phyloP scores from a whole-genome alignment of 2,888 invertebrate species.

The Hedya salicella region DNA sequence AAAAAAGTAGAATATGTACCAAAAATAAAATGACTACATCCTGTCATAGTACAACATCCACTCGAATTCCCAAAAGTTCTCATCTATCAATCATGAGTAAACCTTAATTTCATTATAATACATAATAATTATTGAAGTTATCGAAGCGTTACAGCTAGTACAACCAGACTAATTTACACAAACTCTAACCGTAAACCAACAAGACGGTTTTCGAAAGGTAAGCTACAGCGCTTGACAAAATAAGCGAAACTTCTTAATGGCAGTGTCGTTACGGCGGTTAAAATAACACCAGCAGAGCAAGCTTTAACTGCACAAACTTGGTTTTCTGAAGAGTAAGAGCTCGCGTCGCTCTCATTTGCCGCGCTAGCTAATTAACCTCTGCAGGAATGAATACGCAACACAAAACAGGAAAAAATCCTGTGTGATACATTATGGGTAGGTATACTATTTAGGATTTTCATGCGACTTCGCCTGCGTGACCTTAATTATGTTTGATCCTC shows the following conservation, averaged over 20 bases:
- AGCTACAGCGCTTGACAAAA: constrained; percentile 21
- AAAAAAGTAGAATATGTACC: too few relatives aligned
- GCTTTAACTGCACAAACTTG: constrained; percentile 35
- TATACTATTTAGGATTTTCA: too few relatives aligned
- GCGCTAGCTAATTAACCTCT: constrained; percentile 35
- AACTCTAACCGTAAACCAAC: constrained; percentile 11
- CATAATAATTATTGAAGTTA: not conserved
- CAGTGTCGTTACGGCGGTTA: constrained; percentile 22
- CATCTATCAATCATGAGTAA: too few relatives aligned
- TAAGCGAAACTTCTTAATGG: constrained; percentile 32
- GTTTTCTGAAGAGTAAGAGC: constrained; percentile 15
- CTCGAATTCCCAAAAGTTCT: too few relatives aligned
- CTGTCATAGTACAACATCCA: too few relatives aligned
- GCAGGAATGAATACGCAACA: constrained; percentile 20
- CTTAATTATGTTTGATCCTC: too few relatives aligned
- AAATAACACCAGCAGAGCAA: constrained; percentile 32
- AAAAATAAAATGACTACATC: too few relatives aligned
- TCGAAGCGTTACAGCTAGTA: not conserved
- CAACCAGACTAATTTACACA: not conserved
- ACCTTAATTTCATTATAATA: not conserved
- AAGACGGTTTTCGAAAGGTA: constrained; percentile 18
- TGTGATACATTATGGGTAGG: not conserved
- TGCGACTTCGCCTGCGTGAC: too few relatives aligned
- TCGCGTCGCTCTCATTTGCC: constrained; percentile 22
- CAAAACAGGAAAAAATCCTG: not conserved